Evolutionary conservation across 2,113 vertebrate genomes (phyloP), one percentile per base, ranked within the genome.

Genomic region (Thamnophis sirtalis): DNA sequence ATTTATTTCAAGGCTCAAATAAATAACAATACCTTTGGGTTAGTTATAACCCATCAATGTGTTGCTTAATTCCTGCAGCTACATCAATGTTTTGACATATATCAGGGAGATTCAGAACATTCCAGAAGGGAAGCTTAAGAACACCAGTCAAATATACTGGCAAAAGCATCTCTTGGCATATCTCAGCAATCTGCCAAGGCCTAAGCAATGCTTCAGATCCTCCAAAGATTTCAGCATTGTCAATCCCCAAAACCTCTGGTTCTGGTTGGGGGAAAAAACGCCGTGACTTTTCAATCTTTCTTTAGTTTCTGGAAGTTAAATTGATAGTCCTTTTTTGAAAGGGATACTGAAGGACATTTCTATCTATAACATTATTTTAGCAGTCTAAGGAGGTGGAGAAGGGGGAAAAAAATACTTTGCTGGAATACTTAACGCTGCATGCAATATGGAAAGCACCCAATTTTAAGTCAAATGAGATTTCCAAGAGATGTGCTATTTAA

Each of bases 101-200:
- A 3, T 0, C 0, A 0, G 0, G 8, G 26, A 85, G 38, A 2
- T 53, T 33, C 0, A 4, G 24, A 80, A 13, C 50, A 17, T 43
- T 0, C 3, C 88, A 58, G 48, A 63, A 85, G 21, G 56, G 22
- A 51, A 21, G 1, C 86, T 11, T 26, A 24, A 55, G 49, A 49
- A 10, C 0, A 0, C 86, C 21, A 85, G 48, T 22, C 22, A 26
- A 33, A 55, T 1, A 1, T 17, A 53, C 0, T 0, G 86, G 2
- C 2, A 26, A 73, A 2, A 33, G 87, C 28, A 22, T 21, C 28
- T 8, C 13, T 89, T 88, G 87, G 5, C 5, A 5, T n/a, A n/a
- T n/a, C 51, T 91, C 84, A 84, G 84, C 91, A 93, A 90, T 5
- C n/a, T 17, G 0, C 48, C 90, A 93, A 93, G 92, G 5, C 3